phyloP scores from a whole-genome alignment of 2,113 vertebrate species.

The Dicrurus megarhynchus region DNA sequence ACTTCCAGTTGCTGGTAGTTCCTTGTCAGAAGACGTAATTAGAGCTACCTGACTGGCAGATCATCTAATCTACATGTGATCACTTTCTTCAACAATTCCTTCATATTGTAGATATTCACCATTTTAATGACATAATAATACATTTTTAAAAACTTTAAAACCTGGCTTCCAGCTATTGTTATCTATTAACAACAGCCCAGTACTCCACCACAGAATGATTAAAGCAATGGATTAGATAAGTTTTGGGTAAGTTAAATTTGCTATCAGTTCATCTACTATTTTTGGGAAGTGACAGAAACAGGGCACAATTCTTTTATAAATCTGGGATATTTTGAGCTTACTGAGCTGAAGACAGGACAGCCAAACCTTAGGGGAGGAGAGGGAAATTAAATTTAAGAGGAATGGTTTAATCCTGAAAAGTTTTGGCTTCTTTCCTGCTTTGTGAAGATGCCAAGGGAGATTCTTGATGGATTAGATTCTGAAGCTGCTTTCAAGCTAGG shows the following conservation, averaged over 20 bases:
- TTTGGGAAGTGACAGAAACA: background rate
- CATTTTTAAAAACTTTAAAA: background rate
- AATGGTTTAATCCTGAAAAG: background rate
- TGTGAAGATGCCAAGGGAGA: background rate
- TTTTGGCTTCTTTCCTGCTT: background rate
- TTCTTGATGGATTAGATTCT: background rate
- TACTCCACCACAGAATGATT: background rate
- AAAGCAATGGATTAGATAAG: background rate
- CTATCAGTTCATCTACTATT: background rate
- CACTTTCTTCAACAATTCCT: background rate
- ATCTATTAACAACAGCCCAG: background rate
- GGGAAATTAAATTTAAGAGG: background rate
- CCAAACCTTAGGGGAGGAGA: background rate
- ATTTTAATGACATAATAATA: background rate
- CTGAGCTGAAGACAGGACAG: background rate
- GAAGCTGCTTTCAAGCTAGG: background rate
- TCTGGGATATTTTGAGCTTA: background rate
- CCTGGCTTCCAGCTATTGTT: background rate
- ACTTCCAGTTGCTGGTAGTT: background rate
- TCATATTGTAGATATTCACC: background rate
- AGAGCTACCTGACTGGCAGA: background rate
- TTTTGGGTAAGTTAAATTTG: background rate
- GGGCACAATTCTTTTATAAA: background rate
- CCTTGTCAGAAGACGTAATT: background rate
- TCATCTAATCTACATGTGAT: background rate